Base-by-base conservation (phyloP, 1,140 invertebrate genomes). In the Aricia agestis region DNA sequence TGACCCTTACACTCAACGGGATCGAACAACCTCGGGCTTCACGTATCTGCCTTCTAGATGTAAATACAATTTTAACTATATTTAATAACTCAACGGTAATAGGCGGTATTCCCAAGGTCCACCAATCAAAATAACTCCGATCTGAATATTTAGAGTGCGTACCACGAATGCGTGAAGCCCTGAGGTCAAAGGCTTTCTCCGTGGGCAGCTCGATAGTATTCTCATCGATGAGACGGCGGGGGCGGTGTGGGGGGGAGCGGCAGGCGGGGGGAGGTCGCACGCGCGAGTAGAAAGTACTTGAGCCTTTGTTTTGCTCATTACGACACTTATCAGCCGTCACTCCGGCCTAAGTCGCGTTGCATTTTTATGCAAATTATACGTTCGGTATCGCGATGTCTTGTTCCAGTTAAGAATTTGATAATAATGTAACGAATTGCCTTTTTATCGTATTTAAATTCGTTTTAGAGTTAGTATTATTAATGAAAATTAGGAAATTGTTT, bases 231-330 rank as follows among this genome's bases (percentile, higher is more conserved):
- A 75, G 78, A 67, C 72, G 74, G 72, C 68, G 71, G 73, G 71
- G 74, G 77, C 32, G 77, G 82, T 25, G 36, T 1, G 6, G 9
- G 78, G 63, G 75, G 75, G 73, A 73, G 71, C 73, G 76, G 52
- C 77, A 79, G 78, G 79, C 63, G 75, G 75, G 74, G 72, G 67
- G 74, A 31, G 75, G 74, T 76, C 78, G 81, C 83, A 85, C 84
- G 82, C 84, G 82, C 80, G 77, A 82, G 71, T 87, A 87, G 86
- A 90, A 90, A 90, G 87, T 87, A 81, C 82, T 80, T 71, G 67
- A 75, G 68, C 78, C 74, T 88, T 90, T 89, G 85, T 89, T 87
- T 90, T 86, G 85, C 79, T 87, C 82, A 90, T 89, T 89, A 86
- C 85, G 83, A 86, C 83, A 90, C 79, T 84, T 86, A 88, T 86